Evolutionary conservation across 2,888 invertebrate genomes (phyloP).

Genomic region (Euclidia mi): DNA sequence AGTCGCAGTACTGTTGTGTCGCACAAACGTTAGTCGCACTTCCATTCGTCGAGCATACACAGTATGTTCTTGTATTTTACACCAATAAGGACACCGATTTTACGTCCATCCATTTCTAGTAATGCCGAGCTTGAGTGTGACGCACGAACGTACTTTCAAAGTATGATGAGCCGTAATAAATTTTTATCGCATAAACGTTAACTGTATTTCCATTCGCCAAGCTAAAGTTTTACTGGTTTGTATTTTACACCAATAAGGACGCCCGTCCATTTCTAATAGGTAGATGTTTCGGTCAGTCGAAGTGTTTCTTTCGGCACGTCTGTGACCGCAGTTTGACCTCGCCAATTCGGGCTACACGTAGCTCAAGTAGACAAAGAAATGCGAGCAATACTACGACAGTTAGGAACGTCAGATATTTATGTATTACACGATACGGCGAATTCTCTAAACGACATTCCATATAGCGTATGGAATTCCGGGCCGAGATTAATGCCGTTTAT

Average conservation of each 20-base stretch:
- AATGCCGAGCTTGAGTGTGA: too few species aligned
- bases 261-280: background rate
- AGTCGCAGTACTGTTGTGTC: too few species aligned
- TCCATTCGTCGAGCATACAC: too few species aligned
- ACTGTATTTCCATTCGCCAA: too few species aligned
- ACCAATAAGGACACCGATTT: too few species aligned
- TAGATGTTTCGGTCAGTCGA: background rate
- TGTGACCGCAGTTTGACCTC: background rate
- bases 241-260: background rate
- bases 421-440: conserved; percentile 1
- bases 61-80: too few species aligned
- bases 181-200: too few species aligned
- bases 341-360: background rate
- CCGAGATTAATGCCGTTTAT: background rate
- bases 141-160: too few species aligned
- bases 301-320: background rate
- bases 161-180: too few species aligned
- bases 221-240: background rate
- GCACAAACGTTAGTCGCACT: too few species aligned
- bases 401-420: conserved; percentile 4
- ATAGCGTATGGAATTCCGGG: background rate
- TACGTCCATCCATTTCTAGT: too few species aligned
- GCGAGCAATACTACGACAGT: background rate
- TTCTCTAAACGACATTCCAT: background rate
- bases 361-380: conserved; percentile 4